A percentile compares a stretch with the other conserved stretches of the same genome.
Conservation (phyloP, 2,888 invertebrate genomes). For the Myopa testacea region DNA sequence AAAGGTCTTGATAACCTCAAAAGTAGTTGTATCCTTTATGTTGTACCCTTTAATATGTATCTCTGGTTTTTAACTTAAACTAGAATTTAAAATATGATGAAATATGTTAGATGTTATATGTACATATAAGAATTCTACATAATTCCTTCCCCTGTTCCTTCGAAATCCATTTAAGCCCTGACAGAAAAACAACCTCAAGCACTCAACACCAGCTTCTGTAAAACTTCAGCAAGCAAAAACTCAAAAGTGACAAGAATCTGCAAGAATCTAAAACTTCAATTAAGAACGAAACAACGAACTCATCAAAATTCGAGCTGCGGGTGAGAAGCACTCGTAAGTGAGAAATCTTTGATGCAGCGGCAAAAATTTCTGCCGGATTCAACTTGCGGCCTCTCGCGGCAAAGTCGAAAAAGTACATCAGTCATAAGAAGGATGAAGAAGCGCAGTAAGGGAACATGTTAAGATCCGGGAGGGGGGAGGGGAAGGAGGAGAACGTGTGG, state of each 20-base stretch:
- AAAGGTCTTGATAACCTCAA: too few relatives aligned
- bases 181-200: neutral
- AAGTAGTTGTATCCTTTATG: too few relatives aligned
- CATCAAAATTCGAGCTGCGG: conserved; percentile 38
- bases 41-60: too few relatives aligned
- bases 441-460: neutral
- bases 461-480: neutral
- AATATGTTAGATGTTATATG: neutral
- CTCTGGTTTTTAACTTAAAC: too few relatives aligned
- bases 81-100: neutral
- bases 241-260: conserved; percentile 8
- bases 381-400: conserved; percentile 24
- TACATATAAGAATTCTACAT: neutral
- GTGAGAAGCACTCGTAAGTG: conserved; percentile 20
- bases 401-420: conserved; percentile 1
- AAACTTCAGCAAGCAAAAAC: neutral
- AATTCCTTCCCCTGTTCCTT: neutral
- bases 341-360: conserved; percentile 14
- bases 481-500: neutral
- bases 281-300: conserved; percentile 33
- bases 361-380: conserved; percentile 2
- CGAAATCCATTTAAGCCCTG: neutral
- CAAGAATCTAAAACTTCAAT: conserved; percentile 37
- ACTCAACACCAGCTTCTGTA: neutral
- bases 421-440: neutral